These are phyloP conservation scores for Ericerus pela DNA, from an alignment of 1,140 invertebrate species.

Conservation along the genomic window DNA sequence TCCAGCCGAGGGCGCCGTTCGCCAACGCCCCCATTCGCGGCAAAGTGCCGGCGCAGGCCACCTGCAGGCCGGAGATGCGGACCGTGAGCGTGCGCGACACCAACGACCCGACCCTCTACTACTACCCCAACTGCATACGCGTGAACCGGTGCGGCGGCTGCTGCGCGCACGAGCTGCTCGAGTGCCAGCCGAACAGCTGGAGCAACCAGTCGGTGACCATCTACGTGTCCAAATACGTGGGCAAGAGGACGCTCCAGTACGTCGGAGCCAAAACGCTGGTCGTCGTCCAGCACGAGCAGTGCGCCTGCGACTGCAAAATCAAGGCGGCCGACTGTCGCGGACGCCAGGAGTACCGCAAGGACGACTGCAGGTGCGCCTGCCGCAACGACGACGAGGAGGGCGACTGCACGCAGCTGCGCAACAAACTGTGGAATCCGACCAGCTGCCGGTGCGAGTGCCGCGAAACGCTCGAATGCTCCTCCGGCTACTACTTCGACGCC, in stretches of 20 bases:
- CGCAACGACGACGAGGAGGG: constrained; percentile 40
- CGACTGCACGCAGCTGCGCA: constrained; percentile 36
- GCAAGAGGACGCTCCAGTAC: constrained; percentile 8
- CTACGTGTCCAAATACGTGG: constrained; percentile 25
- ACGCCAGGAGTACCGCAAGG: constrained; percentile 37
- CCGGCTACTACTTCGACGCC: constrained; percentile 41
- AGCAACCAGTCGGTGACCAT: constrained; percentile 28
- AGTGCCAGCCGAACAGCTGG: constrained; percentile 45
- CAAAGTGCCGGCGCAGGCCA: no score
- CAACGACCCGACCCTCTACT: constrained; percentile 37
- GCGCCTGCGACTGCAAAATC: constrained; percentile 42
- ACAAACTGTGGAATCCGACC: constrained; percentile 42
- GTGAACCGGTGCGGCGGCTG: constrained; percentile 55
- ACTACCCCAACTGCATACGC: constrained; percentile 46
- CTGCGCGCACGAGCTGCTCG: constrained; percentile 40
- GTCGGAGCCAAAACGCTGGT: constrained; percentile 31
- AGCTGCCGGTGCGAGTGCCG: constrained; percentile 42
- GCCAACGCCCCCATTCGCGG: no score
- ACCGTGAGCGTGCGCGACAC: constrained; percentile 35
- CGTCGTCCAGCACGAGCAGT: constrained; percentile 42
- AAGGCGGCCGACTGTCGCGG: constrained; percentile 42
- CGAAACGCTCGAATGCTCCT: constrained; percentile 37
- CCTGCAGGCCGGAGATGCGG: constrained; percentile 42
- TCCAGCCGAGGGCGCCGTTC: no score
- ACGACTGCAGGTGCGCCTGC: constrained; percentile 42